Conservation (phyloP, 1,140 invertebrate genomes). For the Hyles vespertilio region DNA sequence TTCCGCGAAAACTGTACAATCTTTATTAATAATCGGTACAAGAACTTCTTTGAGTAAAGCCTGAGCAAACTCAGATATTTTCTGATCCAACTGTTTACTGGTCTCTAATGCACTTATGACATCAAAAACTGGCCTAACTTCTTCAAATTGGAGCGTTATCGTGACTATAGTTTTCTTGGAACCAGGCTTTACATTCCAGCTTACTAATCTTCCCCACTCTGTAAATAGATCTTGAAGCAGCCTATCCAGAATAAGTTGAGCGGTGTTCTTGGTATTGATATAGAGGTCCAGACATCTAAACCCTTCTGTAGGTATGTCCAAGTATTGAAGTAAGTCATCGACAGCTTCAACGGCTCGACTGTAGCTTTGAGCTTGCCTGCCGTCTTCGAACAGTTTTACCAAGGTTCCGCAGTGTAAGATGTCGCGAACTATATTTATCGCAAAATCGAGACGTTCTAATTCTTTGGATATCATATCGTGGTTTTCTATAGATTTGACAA, state of each 20-base stretch:
- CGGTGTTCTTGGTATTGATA: constrained; percentile 58
- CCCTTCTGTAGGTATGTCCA: constrained; percentile 69
- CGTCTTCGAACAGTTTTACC: constrained; percentile 70
- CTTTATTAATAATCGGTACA: constrained; percentile 73
- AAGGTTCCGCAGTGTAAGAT: constrained; percentile 74
- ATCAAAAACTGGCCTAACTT: constrained; percentile 49
- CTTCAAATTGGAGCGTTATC: constrained; percentile 52
- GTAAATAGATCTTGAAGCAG: constrained; percentile 63
- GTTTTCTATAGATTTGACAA: constrained; percentile 75
- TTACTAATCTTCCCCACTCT: constrained; percentile 72
- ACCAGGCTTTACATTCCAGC: constrained; percentile 28
- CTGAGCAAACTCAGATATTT: constrained; percentile 70
- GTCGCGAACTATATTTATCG: constrained; percentile 71
- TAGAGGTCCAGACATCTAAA: constrained; percentile 74
- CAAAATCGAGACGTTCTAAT: constrained; percentile 73
- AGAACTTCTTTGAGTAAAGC: constrained; percentile 76
- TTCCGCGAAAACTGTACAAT: constrained; percentile 71
- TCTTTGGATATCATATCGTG: constrained; percentile 73
- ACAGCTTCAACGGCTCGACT: constrained; percentile 71
- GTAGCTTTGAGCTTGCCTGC: constrained; percentile 61
- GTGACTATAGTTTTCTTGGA: constrained; percentile 43
- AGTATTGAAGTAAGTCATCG: constrained; percentile 62
- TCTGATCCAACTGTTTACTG: constrained; percentile 66
- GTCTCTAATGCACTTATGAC: constrained; percentile 71
- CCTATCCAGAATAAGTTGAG: constrained; percentile 52